Percentiles rank a stretch among this genome's conserved stretches.
Conservation (phyloP, 1,140 invertebrate genomes). For the Yoshiicerus persimilis region DNA sequence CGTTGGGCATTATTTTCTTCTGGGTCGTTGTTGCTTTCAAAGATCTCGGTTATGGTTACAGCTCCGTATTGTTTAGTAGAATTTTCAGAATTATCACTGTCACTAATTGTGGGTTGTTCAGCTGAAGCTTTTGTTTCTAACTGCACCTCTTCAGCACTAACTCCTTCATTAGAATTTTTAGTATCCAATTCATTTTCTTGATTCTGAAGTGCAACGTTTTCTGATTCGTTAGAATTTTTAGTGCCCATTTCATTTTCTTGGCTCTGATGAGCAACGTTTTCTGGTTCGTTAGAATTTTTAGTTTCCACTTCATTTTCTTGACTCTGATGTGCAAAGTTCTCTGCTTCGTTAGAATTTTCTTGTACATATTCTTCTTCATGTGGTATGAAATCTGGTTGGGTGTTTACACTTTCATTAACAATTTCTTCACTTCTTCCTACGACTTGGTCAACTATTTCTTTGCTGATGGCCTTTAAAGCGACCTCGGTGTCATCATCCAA, state of each 20-base stretch:
- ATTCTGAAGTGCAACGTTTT: background rate
- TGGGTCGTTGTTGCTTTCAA: too few species aligned
- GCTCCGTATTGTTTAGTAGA: too few species aligned
- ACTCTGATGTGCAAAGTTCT: background rate
- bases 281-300: background rate
- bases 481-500: background rate
- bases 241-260: background rate
- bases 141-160: too few species aligned
- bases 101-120: too few species aligned
- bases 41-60: too few species aligned
- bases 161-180: too few species aligned
- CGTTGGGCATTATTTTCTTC: too few species aligned
- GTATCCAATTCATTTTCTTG: background rate
- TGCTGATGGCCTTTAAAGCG: background rate
- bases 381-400: background rate
- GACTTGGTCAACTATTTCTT: background rate
- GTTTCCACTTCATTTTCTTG: background rate
- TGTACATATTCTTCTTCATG: background rate
- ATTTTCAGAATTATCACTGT: too few species aligned
- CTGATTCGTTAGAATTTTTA: background rate
- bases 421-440: background rate
- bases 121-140: too few species aligned
- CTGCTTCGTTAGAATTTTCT: background rate
- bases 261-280: background rate
- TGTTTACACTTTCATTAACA: background rate